Evolutionary conservation across 2,113 vertebrate genomes (phyloP).

Genomic region (Genyomyrus donnyi): DNA sequence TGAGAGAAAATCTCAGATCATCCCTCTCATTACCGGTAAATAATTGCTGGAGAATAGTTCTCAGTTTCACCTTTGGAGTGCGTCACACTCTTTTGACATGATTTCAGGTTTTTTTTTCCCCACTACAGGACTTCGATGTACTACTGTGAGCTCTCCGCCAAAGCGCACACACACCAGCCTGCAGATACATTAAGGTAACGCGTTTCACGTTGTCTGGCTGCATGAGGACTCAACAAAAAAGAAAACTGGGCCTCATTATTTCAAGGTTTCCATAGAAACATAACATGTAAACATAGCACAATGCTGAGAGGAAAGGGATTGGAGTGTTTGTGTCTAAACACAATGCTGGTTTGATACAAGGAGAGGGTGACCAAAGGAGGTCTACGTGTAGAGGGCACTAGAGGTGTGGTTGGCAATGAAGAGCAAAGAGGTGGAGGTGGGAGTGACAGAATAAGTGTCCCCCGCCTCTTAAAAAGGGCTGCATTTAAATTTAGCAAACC

Average conservation of each 20-base stretch:
- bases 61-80: background rate
- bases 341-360: background rate
- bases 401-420: background rate
- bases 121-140: background rate
- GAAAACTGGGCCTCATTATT: background rate
- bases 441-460: background rate
- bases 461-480: background rate
- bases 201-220: background rate
- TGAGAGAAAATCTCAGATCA: background rate
- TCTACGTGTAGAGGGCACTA: background rate
- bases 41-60: background rate
- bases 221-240: background rate
- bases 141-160: background rate
- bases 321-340: background rate
- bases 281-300: background rate
- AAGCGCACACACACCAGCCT: background rate
- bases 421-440: background rate
- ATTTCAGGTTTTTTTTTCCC: background rate
- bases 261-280: conserved; percentile 18
- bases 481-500: background rate
- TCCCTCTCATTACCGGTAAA: background rate
- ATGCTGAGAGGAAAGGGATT: background rate
- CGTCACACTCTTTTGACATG: background rate
- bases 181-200: background rate
- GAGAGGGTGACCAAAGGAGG: background rate